Conservation (phyloP, 2,888 invertebrate species). For the Rhagonycha lutea region DNA sequence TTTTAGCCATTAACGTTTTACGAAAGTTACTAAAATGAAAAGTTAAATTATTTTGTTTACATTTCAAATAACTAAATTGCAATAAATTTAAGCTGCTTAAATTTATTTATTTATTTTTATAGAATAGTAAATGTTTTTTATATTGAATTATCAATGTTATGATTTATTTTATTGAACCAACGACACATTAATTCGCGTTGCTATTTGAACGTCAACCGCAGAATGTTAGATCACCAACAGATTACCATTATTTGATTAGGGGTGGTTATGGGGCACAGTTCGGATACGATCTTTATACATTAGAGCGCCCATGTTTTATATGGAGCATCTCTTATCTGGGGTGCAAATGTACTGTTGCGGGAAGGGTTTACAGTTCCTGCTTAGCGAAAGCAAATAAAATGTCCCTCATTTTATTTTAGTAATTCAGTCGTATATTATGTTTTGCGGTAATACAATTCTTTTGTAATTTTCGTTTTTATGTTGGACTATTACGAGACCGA, state of each 20-base stretch:
- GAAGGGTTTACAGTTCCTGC: conserved; percentile 23
- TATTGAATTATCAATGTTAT: background rate
- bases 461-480: conserved; percentile 31
- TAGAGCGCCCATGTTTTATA: conserved; percentile 32
- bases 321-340: conserved; percentile 30
- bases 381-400: conserved; percentile 27
- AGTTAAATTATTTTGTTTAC: conserved; percentile 10
- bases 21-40: conserved; percentile 11
- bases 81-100: background rate
- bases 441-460: conserved; percentile 33
- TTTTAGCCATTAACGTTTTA: conserved; percentile 17
- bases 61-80: conserved; percentile 8
- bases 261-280: conserved; percentile 24
- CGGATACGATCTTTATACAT: conserved; percentile 36
- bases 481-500: conserved; percentile 9
- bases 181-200: conserved; percentile 30
- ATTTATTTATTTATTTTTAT: background rate
- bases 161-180: conserved; percentile 31
- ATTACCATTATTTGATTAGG: conserved; percentile 38
- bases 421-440: conserved; percentile 32
- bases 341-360: conserved; percentile 32
- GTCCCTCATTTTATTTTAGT: conserved; percentile 33
- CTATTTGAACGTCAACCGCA: conserved; percentile 33
- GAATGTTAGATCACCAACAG: conserved; percentile 31
- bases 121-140: background rate